Evolutionary conservation across 2,113 vertebrate genomes (phyloP), one percentile per base, ranked within the genome.

Genomic region (Oplegnathus fasciatus): DNA sequence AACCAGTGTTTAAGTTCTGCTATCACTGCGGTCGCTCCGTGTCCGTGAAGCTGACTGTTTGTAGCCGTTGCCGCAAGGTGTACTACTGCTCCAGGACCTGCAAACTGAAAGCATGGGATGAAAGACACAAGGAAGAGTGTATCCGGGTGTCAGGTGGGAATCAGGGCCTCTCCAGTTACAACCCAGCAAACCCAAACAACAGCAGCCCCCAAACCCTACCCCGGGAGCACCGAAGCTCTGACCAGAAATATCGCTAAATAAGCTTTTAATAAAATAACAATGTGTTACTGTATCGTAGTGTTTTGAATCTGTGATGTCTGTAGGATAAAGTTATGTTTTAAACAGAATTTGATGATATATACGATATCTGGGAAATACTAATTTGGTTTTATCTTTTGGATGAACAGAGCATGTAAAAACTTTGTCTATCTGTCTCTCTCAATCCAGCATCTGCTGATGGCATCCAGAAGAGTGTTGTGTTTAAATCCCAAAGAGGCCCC

Each of bases 31-130:
- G 97, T 2, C 96, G 96, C 42, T 97, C 97, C 0, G 65, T 93
- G 0, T 95, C 90, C 0, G 94, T 98, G 66, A 93, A 87, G 44
- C 94, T 97, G 15, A 58, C 57, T 0, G 80, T 92, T 0, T 98
- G 97, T 54, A 65, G 37, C 4, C 94, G 89, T 68, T 97, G 97
- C 86, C 94, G 86, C 0, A 90, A 92, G 24, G 93, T 97, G 42
- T 94, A 94, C 86, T 96, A 94, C 81, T 97, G 97, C 90, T 96
- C 96, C 90, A 95, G 91, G 65, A 34, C 30, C 55, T 98, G 97
- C 83, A 97, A 95, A 88, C 74, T 90, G 68, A 96, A 89, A 60
- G 92, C 95, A 32, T 97, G 97, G 97, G 28, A 82, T 0, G 91
- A 96, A 18, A 72, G 89, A 60, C 97, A 98, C 82, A 95, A 89